Conservation (phyloP, 2,797 vertebrate genomes). For the Uromys caudimaculatus region DNA sequence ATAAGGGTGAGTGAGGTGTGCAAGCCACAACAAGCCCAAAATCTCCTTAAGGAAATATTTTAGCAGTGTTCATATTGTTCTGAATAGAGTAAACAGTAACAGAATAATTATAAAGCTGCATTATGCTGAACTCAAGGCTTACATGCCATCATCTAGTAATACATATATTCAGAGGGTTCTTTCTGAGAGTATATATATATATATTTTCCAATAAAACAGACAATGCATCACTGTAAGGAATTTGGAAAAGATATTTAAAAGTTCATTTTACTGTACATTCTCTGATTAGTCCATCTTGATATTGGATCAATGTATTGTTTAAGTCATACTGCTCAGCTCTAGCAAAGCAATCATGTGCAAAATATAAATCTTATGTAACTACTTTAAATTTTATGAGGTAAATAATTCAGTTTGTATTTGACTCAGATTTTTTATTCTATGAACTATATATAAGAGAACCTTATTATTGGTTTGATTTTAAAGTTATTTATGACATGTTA, state of each 20-base stretch:
- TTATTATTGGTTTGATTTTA: neutral
- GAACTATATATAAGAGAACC: neutral
- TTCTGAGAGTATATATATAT: neutral
- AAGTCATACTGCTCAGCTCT: neutral
- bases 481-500: neutral
- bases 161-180: neutral
- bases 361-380: conserved; percentile 16
- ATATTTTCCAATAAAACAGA: neutral
- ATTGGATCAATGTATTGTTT: neutral
- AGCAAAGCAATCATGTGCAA: neutral
- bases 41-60: neutral
- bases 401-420: conserved; percentile 41
- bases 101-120: neutral
- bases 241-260: neutral
- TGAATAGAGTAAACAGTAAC: neutral
- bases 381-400: conserved; percentile 47
- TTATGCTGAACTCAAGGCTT: neutral
- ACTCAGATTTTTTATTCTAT: neutral
- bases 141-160: neutral
- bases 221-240: neutral
- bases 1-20: conserved; percentile 31
- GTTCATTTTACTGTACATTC: neutral
- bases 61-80: neutral
- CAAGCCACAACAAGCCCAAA: neutral
- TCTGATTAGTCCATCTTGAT: neutral